Evolutionary conservation across 2,888 invertebrate genomes (phyloP), one percentile per base, ranked within the genome.

Genomic region (Rotaria socialis): DNA sequence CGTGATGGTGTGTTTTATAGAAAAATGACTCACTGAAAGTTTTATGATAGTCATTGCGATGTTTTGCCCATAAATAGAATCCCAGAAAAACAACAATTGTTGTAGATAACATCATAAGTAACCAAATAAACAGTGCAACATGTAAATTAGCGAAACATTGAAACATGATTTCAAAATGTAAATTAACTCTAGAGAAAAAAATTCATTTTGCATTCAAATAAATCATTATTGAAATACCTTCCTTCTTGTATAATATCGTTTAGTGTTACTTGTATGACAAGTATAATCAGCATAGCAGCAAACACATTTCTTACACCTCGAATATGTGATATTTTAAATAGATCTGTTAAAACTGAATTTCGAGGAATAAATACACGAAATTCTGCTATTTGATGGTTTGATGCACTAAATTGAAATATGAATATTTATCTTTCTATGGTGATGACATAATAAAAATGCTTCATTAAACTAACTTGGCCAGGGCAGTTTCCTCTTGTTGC

Each of bases 261-360:
- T 11, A 86, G 58, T 22, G 85, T 43, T 16, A 75, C 85, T 56
- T 86, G 86, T 75, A 67, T 50, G 27, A 85, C 27, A 35, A 86
- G 75, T 80, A 86, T 85, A 11, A 86, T 85, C 50, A 85, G 43
- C 10, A 80, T 47, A 10, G 86, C 85, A 35, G 56, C 85, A 50
- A 86, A 86, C n/a, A 86, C 85, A 50, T 85, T 75, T 58, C 86
- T 52, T 43, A 86, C 56, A 2, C 75, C 85, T 56, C 55, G 56
- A n/a, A 86, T 86, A 60, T 86, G 86, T n/a, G 80, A 84, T 35
- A 85, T 85, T 86, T 86, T n/a, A n/a, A 86, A 86, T 19, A 86
- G n/a, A 55, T 85, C 85, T 22, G 85, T 85, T 14, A 86, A n/a
- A 27, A 86, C 11, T 22, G 86, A 86, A 84, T 86, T 85, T n/a